phyloP scores from a whole-genome alignment of 2,888 invertebrate genomes.

The Cynaeus angustus region DNA sequence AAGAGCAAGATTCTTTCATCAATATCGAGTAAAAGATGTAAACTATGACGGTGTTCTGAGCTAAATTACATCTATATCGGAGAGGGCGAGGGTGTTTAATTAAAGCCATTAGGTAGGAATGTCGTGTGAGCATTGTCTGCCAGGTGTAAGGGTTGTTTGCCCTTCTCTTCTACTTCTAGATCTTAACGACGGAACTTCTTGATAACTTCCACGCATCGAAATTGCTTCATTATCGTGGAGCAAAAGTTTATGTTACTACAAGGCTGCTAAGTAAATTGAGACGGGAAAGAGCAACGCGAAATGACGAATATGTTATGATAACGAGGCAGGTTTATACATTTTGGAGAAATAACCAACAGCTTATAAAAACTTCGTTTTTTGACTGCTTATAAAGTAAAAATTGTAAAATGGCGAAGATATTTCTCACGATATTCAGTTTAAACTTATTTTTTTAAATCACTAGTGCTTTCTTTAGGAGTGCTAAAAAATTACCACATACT shows the following conservation, averaged over 20 bases:
- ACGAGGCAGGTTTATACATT: too few species aligned
- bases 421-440: too few species aligned
- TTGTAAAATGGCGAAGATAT: too few species aligned
- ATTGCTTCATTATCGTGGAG: constrained; percentile 41
- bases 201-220: constrained; percentile 42
- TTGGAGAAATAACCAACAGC: too few species aligned
- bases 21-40: constrained; percentile 31
- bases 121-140: constrained; percentile 59
- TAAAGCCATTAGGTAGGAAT: constrained; percentile 59
- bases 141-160: constrained; percentile 52
- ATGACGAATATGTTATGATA: too few species aligned
- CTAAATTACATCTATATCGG: constrained; percentile 45
- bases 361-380: too few species aligned
- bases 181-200: constrained; percentile 42
- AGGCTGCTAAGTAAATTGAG: not conserved
- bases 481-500: too few species aligned
- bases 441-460: too few species aligned
- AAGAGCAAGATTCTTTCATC: constrained; percentile 31
- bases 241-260: constrained; percentile 2
- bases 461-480: too few species aligned
- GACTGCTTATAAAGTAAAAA: too few species aligned
- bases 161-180: constrained; percentile 16
- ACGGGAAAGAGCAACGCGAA: too few species aligned
- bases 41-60: constrained; percentile 23
- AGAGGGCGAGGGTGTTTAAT: constrained; percentile 57